phyloP scores from a whole-genome alignment of 35 echinoderm and acorn worm species.

The Heliocidaris erythrogramma region DNA sequence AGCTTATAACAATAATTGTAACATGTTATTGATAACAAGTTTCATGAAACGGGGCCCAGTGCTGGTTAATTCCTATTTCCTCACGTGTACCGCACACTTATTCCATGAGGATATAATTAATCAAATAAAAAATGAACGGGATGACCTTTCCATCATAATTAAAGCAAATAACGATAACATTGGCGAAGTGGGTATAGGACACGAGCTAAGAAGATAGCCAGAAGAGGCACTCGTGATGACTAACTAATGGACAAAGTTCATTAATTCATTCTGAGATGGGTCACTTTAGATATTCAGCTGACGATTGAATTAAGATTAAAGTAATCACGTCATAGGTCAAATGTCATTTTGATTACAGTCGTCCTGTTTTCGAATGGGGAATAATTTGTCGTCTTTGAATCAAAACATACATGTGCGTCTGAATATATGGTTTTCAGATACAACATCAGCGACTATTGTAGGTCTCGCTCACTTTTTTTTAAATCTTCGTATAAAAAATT shows the following conservation, averaged over 20 bases:
- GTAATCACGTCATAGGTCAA: background rate
- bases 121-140: background rate
- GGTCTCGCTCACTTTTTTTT: no score
- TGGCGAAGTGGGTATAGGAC: background rate
- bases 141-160: background rate
- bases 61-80: background rate
- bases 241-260: conserved; percentile 1
- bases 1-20: no score
- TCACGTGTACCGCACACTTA: background rate
- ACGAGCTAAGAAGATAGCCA: background rate
- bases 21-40: no score
- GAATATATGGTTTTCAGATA: no score
- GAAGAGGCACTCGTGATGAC: background rate
- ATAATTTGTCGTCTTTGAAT: background rate
- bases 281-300: background rate
- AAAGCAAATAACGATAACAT: background rate
- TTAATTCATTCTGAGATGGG: background rate
- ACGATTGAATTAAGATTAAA: background rate
- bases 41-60: background rate
- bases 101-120: background rate
- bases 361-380: background rate
- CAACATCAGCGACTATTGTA: no score
- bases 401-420: no score
- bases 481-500: no score
- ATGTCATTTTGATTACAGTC: background rate